Evolutionary conservation across 2,113 vertebrate genomes (phyloP).

Genomic region (Oreocharis arfaki): DNA sequence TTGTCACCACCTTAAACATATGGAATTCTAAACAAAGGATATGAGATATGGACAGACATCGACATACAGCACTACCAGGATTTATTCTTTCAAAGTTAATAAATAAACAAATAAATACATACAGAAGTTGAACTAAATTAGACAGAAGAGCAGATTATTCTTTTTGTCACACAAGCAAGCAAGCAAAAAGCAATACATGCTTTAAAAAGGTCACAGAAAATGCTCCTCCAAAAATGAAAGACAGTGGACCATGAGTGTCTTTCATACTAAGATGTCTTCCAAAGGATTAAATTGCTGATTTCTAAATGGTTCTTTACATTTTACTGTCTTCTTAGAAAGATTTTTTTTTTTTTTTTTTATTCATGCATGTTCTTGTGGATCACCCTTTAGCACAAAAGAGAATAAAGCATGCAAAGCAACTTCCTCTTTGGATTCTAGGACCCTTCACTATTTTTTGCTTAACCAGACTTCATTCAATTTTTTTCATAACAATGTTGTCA

Average conservation of each 20-base stretch:
- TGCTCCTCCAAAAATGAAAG: neutral
- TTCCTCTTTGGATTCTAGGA: neutral
- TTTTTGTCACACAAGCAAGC: neutral
- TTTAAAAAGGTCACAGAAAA: neutral
- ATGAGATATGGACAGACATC: neutral
- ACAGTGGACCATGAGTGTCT: neutral
- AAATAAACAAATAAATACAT: neutral
- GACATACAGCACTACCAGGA: neutral
- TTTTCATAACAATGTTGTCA: neutral
- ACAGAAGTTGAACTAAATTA: neutral
- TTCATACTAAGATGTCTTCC: neutral
- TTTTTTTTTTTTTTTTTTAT: neutral
- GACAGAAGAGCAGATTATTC: neutral
- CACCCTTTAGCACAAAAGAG: conserved; percentile 11
- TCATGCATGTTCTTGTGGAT: conserved; percentile 2
- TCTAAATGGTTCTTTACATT: neutral
- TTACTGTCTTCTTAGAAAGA: neutral
- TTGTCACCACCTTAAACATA: neutral
- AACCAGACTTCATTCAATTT: neutral
- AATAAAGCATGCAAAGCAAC: conserved; percentile 25
- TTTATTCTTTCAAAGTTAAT: neutral
- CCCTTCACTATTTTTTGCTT: conserved; percentile 55
- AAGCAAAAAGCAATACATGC: neutral
- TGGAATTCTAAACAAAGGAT: neutral
- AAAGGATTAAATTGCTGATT: neutral